Conservation (phyloP, 92 coral and sea anemone species). For the Phenganax marumi region DNA sequence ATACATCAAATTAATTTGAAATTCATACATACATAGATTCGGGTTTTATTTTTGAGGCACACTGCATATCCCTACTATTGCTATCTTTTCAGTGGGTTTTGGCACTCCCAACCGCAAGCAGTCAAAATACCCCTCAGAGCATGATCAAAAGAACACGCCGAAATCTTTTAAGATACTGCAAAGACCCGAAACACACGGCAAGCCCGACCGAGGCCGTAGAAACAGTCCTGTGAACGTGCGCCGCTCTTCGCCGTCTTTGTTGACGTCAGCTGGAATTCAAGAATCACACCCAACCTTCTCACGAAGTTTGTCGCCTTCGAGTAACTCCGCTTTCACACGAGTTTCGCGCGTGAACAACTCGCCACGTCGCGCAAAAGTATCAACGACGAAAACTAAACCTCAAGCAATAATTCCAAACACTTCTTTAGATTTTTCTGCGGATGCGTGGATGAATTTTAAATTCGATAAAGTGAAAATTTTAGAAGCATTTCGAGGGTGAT, state of each 20-base stretch:
- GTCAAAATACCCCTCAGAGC: slow-evolving; percentile 39
- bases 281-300: slow-evolving; percentile 29
- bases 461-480: slow-evolving; percentile 72
- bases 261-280: slow-evolving; percentile 34
- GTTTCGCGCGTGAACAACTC: slow-evolving; percentile 35
- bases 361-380: background rate
- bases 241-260: slow-evolving; percentile 39
- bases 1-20: too few relatives aligned
- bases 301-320: slow-evolving; percentile 36
- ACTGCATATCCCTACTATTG: background rate
- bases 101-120: slow-evolving; percentile 19
- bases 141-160: slow-evolving; percentile 48
- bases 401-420: slow-evolving; percentile 39
- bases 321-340: slow-evolving; percentile 37
- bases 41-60: background rate
- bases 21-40: too few relatives aligned
- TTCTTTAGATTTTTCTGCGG: slow-evolving; percentile 53
- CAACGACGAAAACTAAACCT: slow-evolving; percentile 20
- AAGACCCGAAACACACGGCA: slow-evolving; percentile 56
- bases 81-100: slow-evolving; percentile 5
- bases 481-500: slow-evolving; percentile 45
- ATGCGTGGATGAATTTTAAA: slow-evolving; percentile 73
- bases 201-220: slow-evolving; percentile 37
- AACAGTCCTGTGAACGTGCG: slow-evolving; percentile 18
- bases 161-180: slow-evolving; percentile 69